Base-by-base conservation (phyloP, 2,797 vertebrate species). In the Crocodylus rhombifer region DNA sequence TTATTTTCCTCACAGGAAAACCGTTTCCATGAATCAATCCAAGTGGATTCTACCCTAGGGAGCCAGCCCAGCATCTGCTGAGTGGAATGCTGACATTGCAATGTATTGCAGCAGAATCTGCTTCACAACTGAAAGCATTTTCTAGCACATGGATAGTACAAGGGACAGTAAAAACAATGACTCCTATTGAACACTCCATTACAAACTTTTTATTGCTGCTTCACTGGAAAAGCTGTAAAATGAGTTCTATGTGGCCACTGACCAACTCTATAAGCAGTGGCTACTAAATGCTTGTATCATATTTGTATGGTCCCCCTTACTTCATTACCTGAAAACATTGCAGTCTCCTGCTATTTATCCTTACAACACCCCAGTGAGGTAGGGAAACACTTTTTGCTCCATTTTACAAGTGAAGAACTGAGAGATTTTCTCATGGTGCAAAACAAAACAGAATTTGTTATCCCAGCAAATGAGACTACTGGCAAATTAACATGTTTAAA, bases 391-490 rank as follows among this genome's bases (percentile, higher is more conserved):
- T 89, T 82, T 14, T 56, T 95, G 60, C 71, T 30, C 20, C 62
- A 90, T 89, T 92, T 88, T 90, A 77, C 57, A 94, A 8, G 80
- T 21, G 10, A 90, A 42, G 91, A 96, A 83, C 51, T 23, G 56
- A 58, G 7, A 51, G 10, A 51, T 51, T 42, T 42, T 51, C 42
- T 51, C 42, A 51, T 51, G 42, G 42, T 51, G 42, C 9, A 51
- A 51, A 51, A 51, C 42, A 51, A 11, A 51, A 51, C 42, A 51
- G 42, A 51, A 51, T 51, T 51, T 51, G 42, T 51, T 51, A 51
- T 51, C 42, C 42, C 42, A 51, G 42, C 42, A 51, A 51, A 51
- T 51, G 42, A 51, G 42, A 51, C 42, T 51, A 51, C 42, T 51
- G 42, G 10, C 42, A 10, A 51, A 51, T 51, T 51, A 51, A 51